Percentiles rank a stretch among this genome's conserved stretches.
phyloP scores from a whole-genome alignment of 2,797 vertebrate genomes.

The Hipposideros larvatus region DNA sequence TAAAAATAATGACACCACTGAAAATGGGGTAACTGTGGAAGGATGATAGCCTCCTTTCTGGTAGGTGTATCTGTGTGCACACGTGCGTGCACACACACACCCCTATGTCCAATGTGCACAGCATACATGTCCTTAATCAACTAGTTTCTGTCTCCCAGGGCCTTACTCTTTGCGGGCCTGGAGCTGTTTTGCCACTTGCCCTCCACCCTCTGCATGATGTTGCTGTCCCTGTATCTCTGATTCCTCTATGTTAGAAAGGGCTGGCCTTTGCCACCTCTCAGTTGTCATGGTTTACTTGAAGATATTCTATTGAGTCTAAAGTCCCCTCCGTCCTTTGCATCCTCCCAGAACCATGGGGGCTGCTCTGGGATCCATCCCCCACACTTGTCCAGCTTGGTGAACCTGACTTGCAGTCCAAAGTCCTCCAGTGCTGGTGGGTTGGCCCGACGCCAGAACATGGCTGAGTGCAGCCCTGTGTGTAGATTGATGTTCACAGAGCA shows the following conservation, averaged over 20 bases:
- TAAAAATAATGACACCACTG: background rate
- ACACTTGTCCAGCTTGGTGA: conserved; percentile 9
- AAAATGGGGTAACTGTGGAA: background rate
- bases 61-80: background rate
- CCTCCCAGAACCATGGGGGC: background rate
- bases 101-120: background rate
- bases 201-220: background rate
- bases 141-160: background rate
- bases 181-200: background rate
- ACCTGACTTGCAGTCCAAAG: conserved; percentile 58
- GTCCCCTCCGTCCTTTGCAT: background rate
- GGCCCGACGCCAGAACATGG: conserved; percentile 55
- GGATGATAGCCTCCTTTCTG: background rate
- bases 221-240: background rate
- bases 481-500: conserved; percentile 72
- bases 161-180: background rate
- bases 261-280: conserved; percentile 48
- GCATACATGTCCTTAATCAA: background rate
- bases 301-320: conserved; percentile 29
- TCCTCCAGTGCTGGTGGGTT: background rate
- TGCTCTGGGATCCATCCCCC: conserved; percentile 57
- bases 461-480: conserved; percentile 35
- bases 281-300: background rate
- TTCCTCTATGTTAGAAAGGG: background rate
- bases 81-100: background rate